Evolutionary conservation across 2,113 vertebrate species (phyloP).

Genomic region (Manacus vitellinus): DNA sequence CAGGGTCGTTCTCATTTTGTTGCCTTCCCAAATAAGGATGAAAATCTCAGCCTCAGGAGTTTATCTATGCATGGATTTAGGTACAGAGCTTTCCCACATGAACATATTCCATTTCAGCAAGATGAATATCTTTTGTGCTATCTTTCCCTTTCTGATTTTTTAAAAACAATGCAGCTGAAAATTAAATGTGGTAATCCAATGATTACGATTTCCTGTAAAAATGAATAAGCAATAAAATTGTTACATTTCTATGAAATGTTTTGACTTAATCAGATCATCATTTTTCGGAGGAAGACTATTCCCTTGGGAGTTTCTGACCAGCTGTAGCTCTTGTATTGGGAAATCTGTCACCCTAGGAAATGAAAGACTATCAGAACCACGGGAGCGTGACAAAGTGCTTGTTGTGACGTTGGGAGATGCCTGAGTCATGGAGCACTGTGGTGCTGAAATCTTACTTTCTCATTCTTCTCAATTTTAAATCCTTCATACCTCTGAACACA

Average conservation of each 20-base stretch:
- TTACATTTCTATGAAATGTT: neutral
- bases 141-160: neutral
- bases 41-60: neutral
- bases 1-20: neutral
- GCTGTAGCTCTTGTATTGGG: neutral
- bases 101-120: neutral
- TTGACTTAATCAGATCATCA: neutral
- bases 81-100: neutral
- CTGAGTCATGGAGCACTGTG: fast-evolving
- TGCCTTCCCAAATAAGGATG: neutral
- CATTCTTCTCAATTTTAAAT: neutral
- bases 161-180: neutral
- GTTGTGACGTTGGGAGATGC: neutral
- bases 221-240: neutral
- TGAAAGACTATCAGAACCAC: neutral
- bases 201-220: neutral
- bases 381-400: neutral
- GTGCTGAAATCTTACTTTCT: neutral
- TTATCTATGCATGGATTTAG: neutral
- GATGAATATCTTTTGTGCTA: neutral
- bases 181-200: neutral
- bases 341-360: neutral
- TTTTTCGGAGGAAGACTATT: neutral
- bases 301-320: neutral
- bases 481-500: neutral